A percentile compares a stretch with the other conserved stretches of the same genome.
Conservation (phyloP, 2,888 invertebrate genomes). For the Proisotoma minuta region DNA sequence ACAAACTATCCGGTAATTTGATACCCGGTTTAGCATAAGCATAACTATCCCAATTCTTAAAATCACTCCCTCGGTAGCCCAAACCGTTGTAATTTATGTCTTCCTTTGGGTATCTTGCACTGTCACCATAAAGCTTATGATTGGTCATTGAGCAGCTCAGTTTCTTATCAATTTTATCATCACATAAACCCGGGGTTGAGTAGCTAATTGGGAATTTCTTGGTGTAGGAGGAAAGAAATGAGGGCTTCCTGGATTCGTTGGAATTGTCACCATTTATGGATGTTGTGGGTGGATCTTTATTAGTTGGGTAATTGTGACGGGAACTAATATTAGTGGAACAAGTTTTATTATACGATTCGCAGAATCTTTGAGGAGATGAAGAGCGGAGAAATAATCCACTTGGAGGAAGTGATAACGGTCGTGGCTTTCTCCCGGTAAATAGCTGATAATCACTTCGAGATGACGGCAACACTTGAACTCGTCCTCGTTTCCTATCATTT, state of each 20-base stretch:
- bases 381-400: conserved; percentile 19
- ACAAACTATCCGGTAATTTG: conserved; percentile 14
- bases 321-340: no score
- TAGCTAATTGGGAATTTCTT: conserved; percentile 45
- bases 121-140: background rate
- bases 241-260: conserved; percentile 17
- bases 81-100: conserved; percentile 5
- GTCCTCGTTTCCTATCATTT: background rate
- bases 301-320: conserved; percentile 6
- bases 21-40: background rate
- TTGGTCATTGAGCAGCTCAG: background rate
- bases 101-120: background rate
- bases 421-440: conserved; percentile 42
- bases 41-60: background rate
- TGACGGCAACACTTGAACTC: conserved; percentile 22
- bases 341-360: no score
- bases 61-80: background rate
- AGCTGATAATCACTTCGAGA: conserved; percentile 42
- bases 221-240: conserved; percentile 34
- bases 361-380: conserved; percentile 17
- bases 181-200: conserved; percentile 32
- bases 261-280: conserved; percentile 6
- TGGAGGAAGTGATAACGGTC: conserved; percentile 43
- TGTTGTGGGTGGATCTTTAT: background rate
- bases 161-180: background rate